Base-by-base conservation (phyloP, 2,113 vertebrate species). In the Saccopteryx leptura region DNA sequence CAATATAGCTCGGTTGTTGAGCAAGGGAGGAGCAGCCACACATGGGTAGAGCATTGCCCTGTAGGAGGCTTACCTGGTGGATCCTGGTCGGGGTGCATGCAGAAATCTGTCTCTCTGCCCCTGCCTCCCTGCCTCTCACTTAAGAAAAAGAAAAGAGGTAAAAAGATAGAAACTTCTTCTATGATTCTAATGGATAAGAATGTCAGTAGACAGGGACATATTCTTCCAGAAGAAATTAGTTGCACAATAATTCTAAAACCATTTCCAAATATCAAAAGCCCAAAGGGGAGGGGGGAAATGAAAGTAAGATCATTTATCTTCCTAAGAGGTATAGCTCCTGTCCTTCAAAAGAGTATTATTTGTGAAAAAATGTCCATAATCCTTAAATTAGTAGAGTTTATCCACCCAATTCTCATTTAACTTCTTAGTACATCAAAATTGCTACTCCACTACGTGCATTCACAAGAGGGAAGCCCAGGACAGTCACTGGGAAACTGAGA, bases 341-440 rank as follows among this genome's bases (percentile, higher is more conserved):
- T 60, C 79, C 33, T 83, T 58, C 7, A n/a, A 93, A 76, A 75
- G 9, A 2, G 8, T 28, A 82, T 79, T 87, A 54, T 6, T 46
- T 78, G 69, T 46, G 13, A 66, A 39, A 71, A 95, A 95, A 6
- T 15, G 13, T 39, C 63, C 31, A 84, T 7, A 88, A 10, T 21
- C 56, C 68, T 81, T 85, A 71, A 84, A 23, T 72, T 76, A 76
- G 19, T 33, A 82, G 50, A 80, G 15, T 21, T 84, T 56, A 48
- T 39, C 28, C 90, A 92, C 33, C 88, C 18, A 65, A 90, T 69
- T 76, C 63, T 86, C 26, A 94, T 69, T 92, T 28, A 56, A 66
- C 18, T 86, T 93, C 23, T 84, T 79, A 88, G 28, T 39, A 68
- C 93, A 58, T 74, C 28, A 60, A 96, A 66, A 74, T 61, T 63